These are phyloP conservation scores for Arctocebus calabarensis DNA, from an alignment of 2,797 vertebrate genomes.

Conservation along the genomic window DNA sequence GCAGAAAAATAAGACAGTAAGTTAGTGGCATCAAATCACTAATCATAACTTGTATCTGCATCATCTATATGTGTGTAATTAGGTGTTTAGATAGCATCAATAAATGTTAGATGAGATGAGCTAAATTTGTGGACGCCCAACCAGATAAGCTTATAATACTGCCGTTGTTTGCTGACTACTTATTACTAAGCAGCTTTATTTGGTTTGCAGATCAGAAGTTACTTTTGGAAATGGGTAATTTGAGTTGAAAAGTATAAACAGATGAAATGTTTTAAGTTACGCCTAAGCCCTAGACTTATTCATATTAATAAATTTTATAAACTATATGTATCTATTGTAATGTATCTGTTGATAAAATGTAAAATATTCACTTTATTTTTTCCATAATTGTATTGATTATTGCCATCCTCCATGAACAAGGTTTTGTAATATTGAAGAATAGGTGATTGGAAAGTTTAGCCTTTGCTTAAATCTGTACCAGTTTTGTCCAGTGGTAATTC, in stretches of 20 bases:
- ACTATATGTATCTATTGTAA: neutral
- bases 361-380: neutral
- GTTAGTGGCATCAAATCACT: neutral
- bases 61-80: neutral
- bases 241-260: neutral
- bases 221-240: slow-evolving; percentile 40
- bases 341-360: slow-evolving; percentile 11
- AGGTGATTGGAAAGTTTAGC: neutral
- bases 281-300: neutral
- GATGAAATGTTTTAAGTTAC: neutral
- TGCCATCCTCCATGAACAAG: neutral
- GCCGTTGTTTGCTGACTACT: neutral
- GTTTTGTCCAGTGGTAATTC: neutral
- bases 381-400: neutral
- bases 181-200: slow-evolving; percentile 30
- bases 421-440: neutral
- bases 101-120: slow-evolving; percentile 34
- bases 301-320: neutral
- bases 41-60: neutral
- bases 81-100: slow-evolving; percentile 4
- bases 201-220: slow-evolving; percentile 49
- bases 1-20: neutral
- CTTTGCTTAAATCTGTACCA: neutral
- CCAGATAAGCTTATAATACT: neutral
- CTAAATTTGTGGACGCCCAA: neutral